Percentiles rank a stretch among this genome's conserved stretches.
These are phyloP conservation scores for Dryomyza anilis DNA, from an alignment of 2,888 invertebrate species.

Conservation along the genomic window DNA sequence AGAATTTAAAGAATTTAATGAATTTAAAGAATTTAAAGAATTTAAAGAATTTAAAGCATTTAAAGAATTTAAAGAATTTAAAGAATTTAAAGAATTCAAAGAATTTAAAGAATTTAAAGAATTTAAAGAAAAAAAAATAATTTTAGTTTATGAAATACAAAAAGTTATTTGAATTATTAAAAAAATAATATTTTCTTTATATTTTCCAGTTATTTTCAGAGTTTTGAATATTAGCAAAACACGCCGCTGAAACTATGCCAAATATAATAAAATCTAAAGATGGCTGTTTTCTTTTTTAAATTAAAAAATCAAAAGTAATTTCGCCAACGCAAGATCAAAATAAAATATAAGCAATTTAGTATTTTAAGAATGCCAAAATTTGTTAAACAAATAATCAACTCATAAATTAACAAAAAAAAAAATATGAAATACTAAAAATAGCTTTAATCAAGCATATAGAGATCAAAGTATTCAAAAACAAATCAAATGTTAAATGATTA, in stretches of 20 bases:
- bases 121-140: not conserved
- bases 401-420: not conserved
- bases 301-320: too few relatives aligned
- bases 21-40: not conserved
- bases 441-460: slow-evolving; percentile 1
- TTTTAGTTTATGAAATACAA: not conserved
- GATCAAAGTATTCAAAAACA: not conserved
- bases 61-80: not conserved
- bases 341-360: not conserved
- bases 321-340: too few relatives aligned
- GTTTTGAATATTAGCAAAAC: not conserved
- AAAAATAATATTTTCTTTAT: not conserved
- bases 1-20: not conserved
- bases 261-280: not conserved
- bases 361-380: not conserved
- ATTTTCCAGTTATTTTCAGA: not conserved
- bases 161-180: not conserved
- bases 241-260: not conserved
- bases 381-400: not conserved
- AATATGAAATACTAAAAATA: not conserved
- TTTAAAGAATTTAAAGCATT: not conserved
- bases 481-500: not conserved
- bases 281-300: not conserved
- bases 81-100: not conserved
- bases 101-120: not conserved